Percentiles rank a stretch among this genome's conserved stretches.
Conservation (phyloP, 92 coral and sea anemone genomes). For the Epizoanthus scotinus region DNA sequence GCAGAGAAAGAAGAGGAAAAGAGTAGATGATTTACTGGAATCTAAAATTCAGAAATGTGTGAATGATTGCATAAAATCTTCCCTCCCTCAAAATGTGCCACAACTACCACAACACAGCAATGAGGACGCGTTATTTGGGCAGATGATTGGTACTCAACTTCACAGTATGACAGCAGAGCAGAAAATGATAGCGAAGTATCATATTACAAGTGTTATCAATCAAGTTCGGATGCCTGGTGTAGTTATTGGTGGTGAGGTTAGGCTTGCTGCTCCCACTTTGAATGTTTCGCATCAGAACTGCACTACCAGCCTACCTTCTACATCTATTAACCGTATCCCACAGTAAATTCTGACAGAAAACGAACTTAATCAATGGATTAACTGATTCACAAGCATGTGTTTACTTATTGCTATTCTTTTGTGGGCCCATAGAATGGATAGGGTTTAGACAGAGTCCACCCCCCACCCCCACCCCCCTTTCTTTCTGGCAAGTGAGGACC, state of each 20-base stretch:
- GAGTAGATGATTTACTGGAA: constrained; percentile 18
- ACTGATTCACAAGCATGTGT: no score
- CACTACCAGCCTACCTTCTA: neutral
- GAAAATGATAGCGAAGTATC: constrained; percentile 36
- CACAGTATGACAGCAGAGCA: constrained; percentile 30
- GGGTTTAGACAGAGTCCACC: no score
- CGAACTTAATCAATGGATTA: no score
- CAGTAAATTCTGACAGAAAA: no score
- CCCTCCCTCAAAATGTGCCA: neutral
- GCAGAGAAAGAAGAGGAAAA: constrained; percentile 19
- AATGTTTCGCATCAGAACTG: neutral
- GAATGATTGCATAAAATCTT: constrained; percentile 19
- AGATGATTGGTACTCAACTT: constrained; percentile 32
- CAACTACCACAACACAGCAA: constrained; percentile 9
- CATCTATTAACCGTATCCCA: neutral
- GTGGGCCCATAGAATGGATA: no score
- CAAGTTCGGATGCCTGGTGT: constrained; percentile 40
- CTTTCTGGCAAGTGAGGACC: no score
- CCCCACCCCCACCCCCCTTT: no score
- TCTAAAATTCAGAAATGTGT: constrained; percentile 6
- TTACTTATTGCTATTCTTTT: no score
- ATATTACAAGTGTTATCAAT: constrained; percentile 38
- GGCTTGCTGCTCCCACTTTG: neutral
- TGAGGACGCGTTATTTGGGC: constrained; percentile 37
- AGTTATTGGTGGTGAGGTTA: constrained; percentile 18